Conservation (phyloP, 2,797 vertebrate species). For the Labeo calbasu region DNA sequence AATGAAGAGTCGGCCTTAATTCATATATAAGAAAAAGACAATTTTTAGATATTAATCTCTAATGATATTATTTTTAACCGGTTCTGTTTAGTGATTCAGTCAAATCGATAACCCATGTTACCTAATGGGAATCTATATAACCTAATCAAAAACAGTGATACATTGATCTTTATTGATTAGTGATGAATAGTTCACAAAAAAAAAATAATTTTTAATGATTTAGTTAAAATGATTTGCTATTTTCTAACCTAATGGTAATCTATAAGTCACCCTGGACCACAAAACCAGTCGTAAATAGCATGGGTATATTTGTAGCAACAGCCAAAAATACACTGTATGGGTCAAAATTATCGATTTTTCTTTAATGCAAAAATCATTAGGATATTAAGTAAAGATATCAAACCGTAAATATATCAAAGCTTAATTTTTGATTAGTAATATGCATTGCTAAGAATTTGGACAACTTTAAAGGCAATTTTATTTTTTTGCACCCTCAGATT, state of each 20-base stretch:
- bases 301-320: too few species aligned
- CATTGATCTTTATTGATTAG: not conserved
- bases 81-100: not conserved
- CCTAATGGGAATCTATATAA: not conserved
- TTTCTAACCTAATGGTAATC: not conserved
- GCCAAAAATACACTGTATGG: too few species aligned
- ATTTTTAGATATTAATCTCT: not conserved
- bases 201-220: not conserved
- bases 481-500: too few species aligned
- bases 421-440: too few species aligned
- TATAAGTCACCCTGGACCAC: not conserved
- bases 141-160: not conserved
- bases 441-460: too few species aligned
- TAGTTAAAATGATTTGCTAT: not conserved
- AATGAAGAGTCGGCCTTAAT: not conserved
- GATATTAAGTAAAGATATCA: too few species aligned
- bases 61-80: not conserved
- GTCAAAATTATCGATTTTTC: too few species aligned
- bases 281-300: too few species aligned
- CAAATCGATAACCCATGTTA: not conserved
- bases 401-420: too few species aligned
- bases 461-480: too few species aligned
- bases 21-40: not conserved
- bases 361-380: too few species aligned
- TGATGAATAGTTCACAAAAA: not conserved